These are phyloP conservation scores for Macquaria ambigua DNA, from an alignment of 2,113 vertebrate genomes.

Conservation along the genomic window DNA sequence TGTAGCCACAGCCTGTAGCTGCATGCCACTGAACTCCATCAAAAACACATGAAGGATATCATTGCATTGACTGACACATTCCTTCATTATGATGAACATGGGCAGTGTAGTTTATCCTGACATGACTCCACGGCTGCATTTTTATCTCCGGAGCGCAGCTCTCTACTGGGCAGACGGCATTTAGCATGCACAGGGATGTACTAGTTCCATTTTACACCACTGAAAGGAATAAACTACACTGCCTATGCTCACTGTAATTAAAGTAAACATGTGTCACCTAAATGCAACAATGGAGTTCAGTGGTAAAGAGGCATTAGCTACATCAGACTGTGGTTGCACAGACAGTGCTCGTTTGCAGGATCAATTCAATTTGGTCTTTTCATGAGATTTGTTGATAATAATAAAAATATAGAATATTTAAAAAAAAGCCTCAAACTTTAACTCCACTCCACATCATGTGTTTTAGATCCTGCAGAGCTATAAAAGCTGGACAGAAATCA, in stretches of 20 bases:
- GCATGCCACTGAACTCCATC: not conserved
- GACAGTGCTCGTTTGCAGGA: not conserved
- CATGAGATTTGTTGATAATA: not conserved
- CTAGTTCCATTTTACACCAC: not conserved
- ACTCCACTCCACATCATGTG: not conserved
- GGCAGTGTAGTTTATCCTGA: not conserved
- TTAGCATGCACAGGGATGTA: not conserved
- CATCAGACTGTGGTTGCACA: not conserved
- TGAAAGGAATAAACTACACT: not conserved
- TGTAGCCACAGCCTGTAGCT: not conserved
- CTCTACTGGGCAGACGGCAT: not conserved
- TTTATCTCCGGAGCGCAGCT: constrained; percentile 1
- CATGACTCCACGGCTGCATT: not conserved
- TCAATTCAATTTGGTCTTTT: not conserved
- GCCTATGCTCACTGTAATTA: not conserved
- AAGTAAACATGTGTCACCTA: not conserved
- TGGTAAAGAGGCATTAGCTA: not conserved
- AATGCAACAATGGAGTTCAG: not conserved
- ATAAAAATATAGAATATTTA: not conserved
- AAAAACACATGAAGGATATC: not conserved
- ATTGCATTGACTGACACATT: not conserved
- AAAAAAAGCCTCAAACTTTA: not conserved
- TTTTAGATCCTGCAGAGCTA: constrained; percentile 17
- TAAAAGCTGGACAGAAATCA: constrained; percentile 26
- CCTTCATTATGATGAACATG: not conserved